Conservation (phyloP, 2,113 vertebrate species). For the Kryptolebias marmoratus region DNA sequence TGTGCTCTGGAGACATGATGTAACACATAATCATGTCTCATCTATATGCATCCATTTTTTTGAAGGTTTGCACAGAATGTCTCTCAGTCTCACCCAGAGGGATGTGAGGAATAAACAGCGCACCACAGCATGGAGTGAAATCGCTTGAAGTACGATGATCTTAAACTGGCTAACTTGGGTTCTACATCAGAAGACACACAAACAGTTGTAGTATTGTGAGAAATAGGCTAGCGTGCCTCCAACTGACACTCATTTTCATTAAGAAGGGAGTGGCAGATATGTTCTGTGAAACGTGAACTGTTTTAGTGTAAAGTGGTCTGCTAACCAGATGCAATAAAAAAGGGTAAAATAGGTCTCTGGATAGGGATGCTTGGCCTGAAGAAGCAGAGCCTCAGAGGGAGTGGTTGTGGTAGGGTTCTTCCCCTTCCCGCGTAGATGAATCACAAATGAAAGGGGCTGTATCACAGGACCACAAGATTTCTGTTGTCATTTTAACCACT, state of each 20-base stretch:
- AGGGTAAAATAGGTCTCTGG: slow-evolving; percentile 38
- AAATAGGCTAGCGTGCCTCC: slow-evolving; percentile 67
- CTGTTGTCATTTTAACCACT: slow-evolving; percentile 14
- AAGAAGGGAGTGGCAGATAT: slow-evolving; percentile 40
- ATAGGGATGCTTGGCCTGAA: slow-evolving; percentile 20
- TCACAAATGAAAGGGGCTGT: slow-evolving; percentile 48
- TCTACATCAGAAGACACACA: slow-evolving; percentile 34
- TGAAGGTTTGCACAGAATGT: slow-evolving; percentile 24
- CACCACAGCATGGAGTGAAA: slow-evolving; percentile 21
- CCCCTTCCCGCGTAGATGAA: slow-evolving; percentile 50
- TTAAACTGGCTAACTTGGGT: slow-evolving; percentile 37
- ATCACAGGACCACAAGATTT: slow-evolving; percentile 37
- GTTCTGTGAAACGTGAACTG: slow-evolving; percentile 31
- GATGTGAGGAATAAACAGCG: slow-evolving; percentile 7
- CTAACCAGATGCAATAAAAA: slow-evolving; percentile 47
- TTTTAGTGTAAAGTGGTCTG: slow-evolving; percentile 32
- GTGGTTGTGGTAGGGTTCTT: slow-evolving; percentile 71
- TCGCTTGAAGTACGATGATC: slow-evolving; percentile 39
- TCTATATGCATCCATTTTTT: slow-evolving; percentile 37
- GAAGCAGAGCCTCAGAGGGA: slow-evolving; percentile 33
- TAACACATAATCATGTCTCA: slow-evolving; percentile 60
- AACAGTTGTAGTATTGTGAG: slow-evolving; percentile 51
- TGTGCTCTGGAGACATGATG: slow-evolving; percentile 74
- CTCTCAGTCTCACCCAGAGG: not conserved
- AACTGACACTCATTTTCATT: slow-evolving; percentile 56